Evolutionary conservation across 92 coral and sea anemone species (phyloP).

Genomic region (Paramuricea clavata): DNA sequence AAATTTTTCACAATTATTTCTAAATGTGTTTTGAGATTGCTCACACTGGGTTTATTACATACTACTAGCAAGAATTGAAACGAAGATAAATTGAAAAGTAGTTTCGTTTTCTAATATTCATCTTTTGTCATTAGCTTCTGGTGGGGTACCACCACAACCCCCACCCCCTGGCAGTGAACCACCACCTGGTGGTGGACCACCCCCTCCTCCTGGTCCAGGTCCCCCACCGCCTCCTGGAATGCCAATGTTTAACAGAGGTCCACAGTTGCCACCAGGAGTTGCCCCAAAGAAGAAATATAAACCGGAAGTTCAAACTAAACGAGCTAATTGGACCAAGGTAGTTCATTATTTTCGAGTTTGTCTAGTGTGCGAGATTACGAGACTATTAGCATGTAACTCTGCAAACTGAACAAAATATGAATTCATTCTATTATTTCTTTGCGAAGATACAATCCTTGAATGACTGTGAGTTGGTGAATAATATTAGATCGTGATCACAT

Average conservation of each 20-base stretch:
- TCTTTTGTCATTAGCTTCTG: constrained; percentile 70
- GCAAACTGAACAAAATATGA: too few species aligned
- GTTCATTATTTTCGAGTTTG: not conserved
- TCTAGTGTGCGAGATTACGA: too few species aligned
- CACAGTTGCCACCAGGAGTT: constrained; percentile 90
- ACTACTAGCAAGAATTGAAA: too few species aligned
- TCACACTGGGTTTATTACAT: too few species aligned
- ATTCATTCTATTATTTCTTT: too few species aligned
- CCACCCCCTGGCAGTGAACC: too few species aligned
- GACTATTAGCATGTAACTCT: too few species aligned
- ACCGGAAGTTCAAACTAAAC: constrained; percentile 91
- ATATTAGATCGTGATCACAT: too few species aligned
- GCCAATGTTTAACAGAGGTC: constrained; percentile 79
- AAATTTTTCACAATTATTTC: not conserved
- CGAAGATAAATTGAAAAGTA: not conserved
- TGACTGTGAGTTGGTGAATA: too few species aligned
- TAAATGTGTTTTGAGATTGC: too few species aligned
- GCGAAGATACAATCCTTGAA: too few species aligned
- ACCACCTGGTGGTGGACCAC: constrained; percentile 85
- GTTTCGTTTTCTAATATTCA: constrained; percentile 50
- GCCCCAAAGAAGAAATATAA: constrained; percentile 95
- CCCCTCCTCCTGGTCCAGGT: constrained; percentile 88
- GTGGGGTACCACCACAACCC: constrained; percentile 73
- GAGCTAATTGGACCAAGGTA: constrained; percentile 99
- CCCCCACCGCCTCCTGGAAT: constrained; percentile 94